These are phyloP conservation scores for Semotilus atromaculatus DNA, from an alignment of 2,797 vertebrate genomes.

Conservation along the genomic window DNA sequence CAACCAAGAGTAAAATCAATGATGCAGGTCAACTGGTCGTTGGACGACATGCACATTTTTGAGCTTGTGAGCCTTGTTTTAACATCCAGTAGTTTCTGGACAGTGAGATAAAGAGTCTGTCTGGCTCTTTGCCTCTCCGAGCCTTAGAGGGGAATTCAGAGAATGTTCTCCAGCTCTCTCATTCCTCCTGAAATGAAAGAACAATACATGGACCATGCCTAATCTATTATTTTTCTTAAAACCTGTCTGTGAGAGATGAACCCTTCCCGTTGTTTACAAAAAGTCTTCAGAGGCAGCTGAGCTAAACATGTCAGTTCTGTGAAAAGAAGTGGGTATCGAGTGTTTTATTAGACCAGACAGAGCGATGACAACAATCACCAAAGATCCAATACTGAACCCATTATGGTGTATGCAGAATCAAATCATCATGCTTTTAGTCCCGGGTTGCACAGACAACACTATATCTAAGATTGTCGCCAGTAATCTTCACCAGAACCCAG, in stretches of 20 bases:
- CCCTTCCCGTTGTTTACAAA: conserved; percentile 27
- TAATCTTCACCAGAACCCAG: not conserved
- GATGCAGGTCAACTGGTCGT: not conserved
- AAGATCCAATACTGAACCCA: conserved; percentile 47
- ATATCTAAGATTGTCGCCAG: not conserved
- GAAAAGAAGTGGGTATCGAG: conserved; percentile 53
- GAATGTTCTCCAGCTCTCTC: conserved; percentile 45
- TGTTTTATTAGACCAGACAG: conserved; percentile 53
- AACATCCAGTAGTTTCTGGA: conserved; percentile 6
- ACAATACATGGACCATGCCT: conserved; percentile 34
- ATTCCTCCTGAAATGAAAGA: conserved; percentile 33
- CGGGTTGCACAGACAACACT: conserved; percentile 10
- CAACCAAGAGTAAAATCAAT: not conserved
- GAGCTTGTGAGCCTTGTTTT: not conserved
- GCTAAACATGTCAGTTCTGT: conserved; percentile 15
- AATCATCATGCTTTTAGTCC: conserved; percentile 15
- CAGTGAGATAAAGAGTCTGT: conserved; percentile 15
- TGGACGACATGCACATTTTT: not conserved
- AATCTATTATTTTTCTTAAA: conserved; percentile 21
- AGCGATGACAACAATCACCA: conserved; percentile 52
- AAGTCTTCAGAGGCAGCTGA: conserved; percentile 22
- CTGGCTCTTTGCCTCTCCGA: conserved; percentile 42
- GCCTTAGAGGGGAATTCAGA: conserved; percentile 42
- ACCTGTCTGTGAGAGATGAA: conserved; percentile 52
- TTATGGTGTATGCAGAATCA: not conserved